These are phyloP conservation scores for Irena cyanogastra DNA, from an alignment of 2,113 vertebrate genomes.

Conservation along the genomic window DNA sequence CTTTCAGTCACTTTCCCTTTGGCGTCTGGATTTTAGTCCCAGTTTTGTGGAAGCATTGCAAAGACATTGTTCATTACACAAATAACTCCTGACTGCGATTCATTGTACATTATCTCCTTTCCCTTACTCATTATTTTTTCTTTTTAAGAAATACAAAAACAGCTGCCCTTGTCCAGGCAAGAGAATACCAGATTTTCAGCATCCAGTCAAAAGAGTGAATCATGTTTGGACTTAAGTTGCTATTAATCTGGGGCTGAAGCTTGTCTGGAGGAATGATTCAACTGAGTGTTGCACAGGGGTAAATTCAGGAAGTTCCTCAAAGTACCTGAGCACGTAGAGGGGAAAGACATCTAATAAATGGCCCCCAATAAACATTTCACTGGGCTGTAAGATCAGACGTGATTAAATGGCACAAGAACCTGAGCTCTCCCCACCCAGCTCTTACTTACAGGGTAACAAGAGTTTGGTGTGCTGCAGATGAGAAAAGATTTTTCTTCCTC, in stretches of 20 bases:
- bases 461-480: neutral
- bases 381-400: neutral
- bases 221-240: neutral
- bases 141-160: slow-evolving; percentile 15
- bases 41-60: neutral
- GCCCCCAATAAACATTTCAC: neutral
- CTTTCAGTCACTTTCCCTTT: slow-evolving; percentile 22
- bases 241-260: neutral
- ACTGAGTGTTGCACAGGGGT: neutral
- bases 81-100: neutral
- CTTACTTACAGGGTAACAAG: neutral
- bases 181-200: neutral
- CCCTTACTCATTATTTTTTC: neutral
- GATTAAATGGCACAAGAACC: neutral
- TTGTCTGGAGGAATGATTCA: neutral
- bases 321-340: neutral
- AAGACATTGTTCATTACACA: slow-evolving; percentile 1
- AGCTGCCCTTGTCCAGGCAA: neutral
- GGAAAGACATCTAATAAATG: neutral
- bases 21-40: neutral
- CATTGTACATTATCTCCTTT: neutral
- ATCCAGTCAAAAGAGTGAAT: neutral
- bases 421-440: neutral
- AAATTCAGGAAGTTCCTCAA: slow-evolving; percentile 18
- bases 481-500: neutral